A percentile compares a stretch with the other conserved stretches of the same genome.
These are phyloP conservation scores for Phoxinus dragarum DNA, from an alignment of 2,797 vertebrate species.

Conservation along the genomic window DNA sequence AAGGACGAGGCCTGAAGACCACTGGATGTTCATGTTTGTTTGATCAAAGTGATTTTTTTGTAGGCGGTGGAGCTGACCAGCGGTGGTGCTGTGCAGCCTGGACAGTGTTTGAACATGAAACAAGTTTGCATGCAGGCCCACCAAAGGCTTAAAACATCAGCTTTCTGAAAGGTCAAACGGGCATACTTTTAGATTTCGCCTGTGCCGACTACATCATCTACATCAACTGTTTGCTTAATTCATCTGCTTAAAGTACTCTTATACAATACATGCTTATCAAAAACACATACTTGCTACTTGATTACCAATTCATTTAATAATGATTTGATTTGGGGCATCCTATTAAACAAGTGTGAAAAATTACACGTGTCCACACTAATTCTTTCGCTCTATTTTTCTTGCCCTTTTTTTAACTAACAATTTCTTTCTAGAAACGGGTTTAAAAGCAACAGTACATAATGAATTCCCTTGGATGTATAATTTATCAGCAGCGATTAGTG, in stretches of 20 bases:
- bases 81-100: slow-evolving; percentile 73
- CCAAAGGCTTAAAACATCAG: slow-evolving; percentile 51
- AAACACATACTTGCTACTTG: background rate
- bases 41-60: slow-evolving; percentile 78
- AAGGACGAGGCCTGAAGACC: slow-evolving; percentile 71
- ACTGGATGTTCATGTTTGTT: slow-evolving; percentile 83
- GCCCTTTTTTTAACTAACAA: slow-evolving; percentile 61
- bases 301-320: background rate
- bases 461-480: slow-evolving; percentile 87
- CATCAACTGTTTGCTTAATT: background rate
- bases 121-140: slow-evolving; percentile 43
- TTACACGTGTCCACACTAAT: slow-evolving; percentile 5
- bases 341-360: slow-evolving; percentile 32
- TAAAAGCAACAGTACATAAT: slow-evolving; percentile 75
- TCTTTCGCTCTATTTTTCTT: slow-evolving; percentile 9
- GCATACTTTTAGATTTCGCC: background rate
- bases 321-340: background rate
- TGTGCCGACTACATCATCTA: background rate
- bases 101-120: slow-evolving; percentile 65
- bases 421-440: slow-evolving; percentile 77
- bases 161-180: slow-evolving; percentile 41
- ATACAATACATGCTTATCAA: background rate
- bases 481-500: slow-evolving; percentile 83
- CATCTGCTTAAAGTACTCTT: background rate
- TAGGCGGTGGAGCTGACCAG: slow-evolving; percentile 73